Evolutionary conservation across 1,140 invertebrate genomes (phyloP).

Genomic region (Hycleus phaleratus): DNA sequence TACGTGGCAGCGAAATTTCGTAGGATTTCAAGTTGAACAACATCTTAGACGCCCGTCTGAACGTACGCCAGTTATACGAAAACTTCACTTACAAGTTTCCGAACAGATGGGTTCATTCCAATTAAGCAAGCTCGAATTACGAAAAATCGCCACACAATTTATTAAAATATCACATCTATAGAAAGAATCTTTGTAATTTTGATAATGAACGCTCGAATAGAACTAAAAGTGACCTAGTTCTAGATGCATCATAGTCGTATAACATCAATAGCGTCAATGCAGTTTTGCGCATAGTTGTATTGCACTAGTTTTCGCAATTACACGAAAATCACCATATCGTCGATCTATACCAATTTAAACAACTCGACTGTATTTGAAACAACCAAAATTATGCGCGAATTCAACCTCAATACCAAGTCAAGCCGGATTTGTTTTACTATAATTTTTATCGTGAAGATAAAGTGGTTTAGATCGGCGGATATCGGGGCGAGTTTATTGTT

Average conservation of each 20-base stretch:
- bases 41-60: constrained; percentile 1
- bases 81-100: constrained; percentile 2
- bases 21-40: neutral
- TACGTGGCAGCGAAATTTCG: constrained; percentile 3
- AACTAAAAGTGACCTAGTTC: constrained; percentile 20
- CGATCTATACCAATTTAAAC: no score
- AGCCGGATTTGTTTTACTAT: no score
- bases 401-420: no score
- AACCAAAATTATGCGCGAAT: no score
- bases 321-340: no score
- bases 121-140: neutral
- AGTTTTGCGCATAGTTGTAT: constrained; percentile 19
- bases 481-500: no score
- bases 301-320: neutral
- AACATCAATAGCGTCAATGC: constrained; percentile 11
- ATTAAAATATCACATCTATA: no score
- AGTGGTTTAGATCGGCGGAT: no score
- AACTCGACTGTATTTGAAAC: no score
- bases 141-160: no score
- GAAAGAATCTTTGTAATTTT: no score
- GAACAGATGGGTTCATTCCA: constrained; percentile 16
- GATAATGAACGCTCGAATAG: neutral
- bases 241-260: constrained; percentile 9
- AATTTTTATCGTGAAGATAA: no score
- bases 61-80: neutral